Evolutionary conservation across 2,888 invertebrate genomes (phyloP).

Genomic region (Reticulitermes lucifugus): DNA sequence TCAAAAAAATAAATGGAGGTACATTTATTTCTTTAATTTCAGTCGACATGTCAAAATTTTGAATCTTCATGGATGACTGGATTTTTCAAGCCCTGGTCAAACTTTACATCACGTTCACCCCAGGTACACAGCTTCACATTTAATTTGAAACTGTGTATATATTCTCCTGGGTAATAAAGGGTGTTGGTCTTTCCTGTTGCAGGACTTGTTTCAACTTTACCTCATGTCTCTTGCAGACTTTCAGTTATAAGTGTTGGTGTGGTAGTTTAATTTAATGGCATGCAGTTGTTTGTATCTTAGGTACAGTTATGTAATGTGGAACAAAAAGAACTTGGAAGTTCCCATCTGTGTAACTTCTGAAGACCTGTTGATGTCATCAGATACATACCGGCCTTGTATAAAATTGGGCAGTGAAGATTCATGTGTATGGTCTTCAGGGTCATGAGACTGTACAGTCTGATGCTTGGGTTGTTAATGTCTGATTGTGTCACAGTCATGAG

Average conservation of each 20-base stretch:
- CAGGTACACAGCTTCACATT: slow-evolving; percentile 35
- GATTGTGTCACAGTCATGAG: too few species aligned
- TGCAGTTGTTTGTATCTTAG: neutral
- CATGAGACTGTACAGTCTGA: too few species aligned
- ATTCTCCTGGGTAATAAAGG: neutral
- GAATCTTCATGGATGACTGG: slow-evolving; percentile 36
- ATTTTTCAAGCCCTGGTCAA: slow-evolving; percentile 40
- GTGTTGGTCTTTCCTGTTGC: slow-evolving; percentile 1
- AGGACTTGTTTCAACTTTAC: neutral
- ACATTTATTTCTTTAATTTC: slow-evolving; percentile 13
- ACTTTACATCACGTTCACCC: neutral
- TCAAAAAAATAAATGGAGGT: neutral
- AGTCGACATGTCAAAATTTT: slow-evolving; percentile 27
- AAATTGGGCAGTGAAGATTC: too few species aligned
- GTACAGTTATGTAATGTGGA: too few species aligned
- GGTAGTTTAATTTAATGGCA: neutral
- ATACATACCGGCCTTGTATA: too few species aligned
- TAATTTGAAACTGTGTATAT: slow-evolving; percentile 23
- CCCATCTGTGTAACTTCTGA: too few species aligned
- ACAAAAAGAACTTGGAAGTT: too few species aligned
- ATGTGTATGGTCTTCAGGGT: too few species aligned
- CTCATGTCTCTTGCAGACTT: neutral
- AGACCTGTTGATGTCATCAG: too few species aligned
- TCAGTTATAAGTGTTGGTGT: neutral
- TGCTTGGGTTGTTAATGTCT: too few species aligned